phyloP scores from a whole-genome alignment of 2,888 invertebrate genomes.

The Stramonita haemastoma region DNA sequence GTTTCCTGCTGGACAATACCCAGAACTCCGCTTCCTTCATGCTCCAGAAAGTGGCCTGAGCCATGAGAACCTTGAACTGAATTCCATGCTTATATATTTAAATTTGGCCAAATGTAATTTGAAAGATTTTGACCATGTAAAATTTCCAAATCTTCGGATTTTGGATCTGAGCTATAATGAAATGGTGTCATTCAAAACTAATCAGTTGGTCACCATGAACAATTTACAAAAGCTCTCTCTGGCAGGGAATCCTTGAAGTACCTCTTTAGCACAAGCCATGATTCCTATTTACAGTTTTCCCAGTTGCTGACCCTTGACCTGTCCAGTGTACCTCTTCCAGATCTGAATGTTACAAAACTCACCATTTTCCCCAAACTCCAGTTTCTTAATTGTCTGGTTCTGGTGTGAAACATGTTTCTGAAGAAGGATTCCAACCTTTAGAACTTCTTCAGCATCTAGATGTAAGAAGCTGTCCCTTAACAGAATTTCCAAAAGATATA shows the following conservation, averaged over 20 bases:
- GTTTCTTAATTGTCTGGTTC: conserved; percentile 18
- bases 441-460: not conserved
- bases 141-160: conserved; percentile 14
- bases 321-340: not conserved
- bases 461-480: not conserved
- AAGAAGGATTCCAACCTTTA: not conserved
- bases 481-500: conserved; percentile 1
- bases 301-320: not conserved
- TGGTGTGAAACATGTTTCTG: not conserved
- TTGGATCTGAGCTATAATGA: conserved; percentile 27
- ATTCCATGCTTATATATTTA: conserved; percentile 18
- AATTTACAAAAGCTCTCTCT: not conserved
- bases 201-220: not conserved
- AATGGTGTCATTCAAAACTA: not conserved
- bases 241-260: not conserved
- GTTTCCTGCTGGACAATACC: not conserved
- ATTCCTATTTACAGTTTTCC: not conserved
- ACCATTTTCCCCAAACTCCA: not conserved
- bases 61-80: not conserved
- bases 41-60: not conserved
- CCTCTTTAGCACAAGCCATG: not conserved
- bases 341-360: not conserved
- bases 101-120: not conserved
- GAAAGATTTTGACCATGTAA: not conserved
- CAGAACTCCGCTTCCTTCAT: conserved; percentile 31